Conservation (phyloP, 2,888 invertebrate species). For the Deilephila elpenor region DNA sequence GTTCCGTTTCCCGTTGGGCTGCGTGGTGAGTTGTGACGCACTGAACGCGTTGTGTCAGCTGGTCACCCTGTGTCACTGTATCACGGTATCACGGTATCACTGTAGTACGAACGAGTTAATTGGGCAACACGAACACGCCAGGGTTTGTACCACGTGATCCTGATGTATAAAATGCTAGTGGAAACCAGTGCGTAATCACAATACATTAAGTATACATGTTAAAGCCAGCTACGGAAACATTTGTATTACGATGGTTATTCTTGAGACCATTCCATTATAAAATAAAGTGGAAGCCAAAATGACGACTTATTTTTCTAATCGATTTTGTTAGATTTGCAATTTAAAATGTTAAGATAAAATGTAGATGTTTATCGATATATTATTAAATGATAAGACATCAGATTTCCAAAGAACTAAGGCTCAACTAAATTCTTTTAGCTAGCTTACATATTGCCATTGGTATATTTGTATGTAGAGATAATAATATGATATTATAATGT, state of each 20-base stretch:
- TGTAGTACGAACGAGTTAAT: not conserved
- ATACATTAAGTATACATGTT: constrained; percentile 40
- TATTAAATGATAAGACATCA: constrained; percentile 69
- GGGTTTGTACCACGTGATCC: not conserved
- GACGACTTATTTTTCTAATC: constrained; percentile 84
- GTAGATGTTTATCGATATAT: constrained; percentile 81
- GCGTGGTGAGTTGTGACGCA: not conserved
- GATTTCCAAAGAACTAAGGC: constrained; percentile 82
- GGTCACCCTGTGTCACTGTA: not conserved
- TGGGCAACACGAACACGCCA: constrained; percentile 9
- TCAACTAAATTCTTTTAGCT: constrained; percentile 78
- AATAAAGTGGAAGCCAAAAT: constrained; percentile 82
- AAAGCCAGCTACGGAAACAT: constrained; percentile 58
- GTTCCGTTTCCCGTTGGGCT: not conserved
- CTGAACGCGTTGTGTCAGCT: not conserved
- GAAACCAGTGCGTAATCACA: constrained; percentile 20
- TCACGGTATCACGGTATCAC: not conserved
- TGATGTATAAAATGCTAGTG: not conserved
- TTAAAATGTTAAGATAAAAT: constrained; percentile 71
- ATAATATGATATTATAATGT: constrained; percentile 27
- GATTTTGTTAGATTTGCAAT: constrained; percentile 82
- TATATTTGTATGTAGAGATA: constrained; percentile 30
- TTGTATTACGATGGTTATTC: constrained; percentile 71
- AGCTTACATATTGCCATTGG: constrained; percentile 60
- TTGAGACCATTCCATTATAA: constrained; percentile 82